phyloP scores from a whole-genome alignment of 2,888 invertebrate genomes.

The Rotaria macrura region DNA sequence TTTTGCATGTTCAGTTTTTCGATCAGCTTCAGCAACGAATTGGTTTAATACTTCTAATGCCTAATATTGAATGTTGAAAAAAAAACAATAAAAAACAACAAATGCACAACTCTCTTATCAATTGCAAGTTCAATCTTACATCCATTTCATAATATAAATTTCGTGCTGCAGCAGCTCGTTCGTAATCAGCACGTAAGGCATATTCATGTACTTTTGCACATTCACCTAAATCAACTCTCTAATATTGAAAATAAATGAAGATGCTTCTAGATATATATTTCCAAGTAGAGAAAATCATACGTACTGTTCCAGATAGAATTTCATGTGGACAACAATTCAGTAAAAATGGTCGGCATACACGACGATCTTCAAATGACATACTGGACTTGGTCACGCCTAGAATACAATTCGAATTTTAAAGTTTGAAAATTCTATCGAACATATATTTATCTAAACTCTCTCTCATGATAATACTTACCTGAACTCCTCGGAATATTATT shows the following conservation, averaged over 20 bases:
- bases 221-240: conserved; percentile 98
- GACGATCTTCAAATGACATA: conserved; percentile 69
- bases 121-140: conserved; percentile 64
- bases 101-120: too few species aligned
- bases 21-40: conserved; percentile 88
- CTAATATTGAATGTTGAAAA: conserved; percentile 53
- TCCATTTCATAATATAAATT: conserved; percentile 98
- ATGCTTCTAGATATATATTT: neutral
- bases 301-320: conserved; percentile 92
- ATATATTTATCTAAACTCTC: neutral
- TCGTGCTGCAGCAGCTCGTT: conserved; percentile 75
- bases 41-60: conserved; percentile 92
- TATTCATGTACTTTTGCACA: conserved; percentile 97
- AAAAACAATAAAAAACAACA: too few species aligned
- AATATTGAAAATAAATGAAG: conserved; percentile 50
- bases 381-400: neutral
- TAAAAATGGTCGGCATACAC: conserved; percentile 97
- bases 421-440: neutral
- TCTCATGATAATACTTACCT: neutral
- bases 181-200: conserved; percentile 93
- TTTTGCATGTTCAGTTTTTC: conserved; percentile 84
- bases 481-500: neutral
- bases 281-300: conserved; percentile 48
- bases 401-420: neutral
- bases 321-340: conserved; percentile 98